phyloP scores from a whole-genome alignment of 1,140 invertebrate species.

The Cataglyphis hispanica region DNA sequence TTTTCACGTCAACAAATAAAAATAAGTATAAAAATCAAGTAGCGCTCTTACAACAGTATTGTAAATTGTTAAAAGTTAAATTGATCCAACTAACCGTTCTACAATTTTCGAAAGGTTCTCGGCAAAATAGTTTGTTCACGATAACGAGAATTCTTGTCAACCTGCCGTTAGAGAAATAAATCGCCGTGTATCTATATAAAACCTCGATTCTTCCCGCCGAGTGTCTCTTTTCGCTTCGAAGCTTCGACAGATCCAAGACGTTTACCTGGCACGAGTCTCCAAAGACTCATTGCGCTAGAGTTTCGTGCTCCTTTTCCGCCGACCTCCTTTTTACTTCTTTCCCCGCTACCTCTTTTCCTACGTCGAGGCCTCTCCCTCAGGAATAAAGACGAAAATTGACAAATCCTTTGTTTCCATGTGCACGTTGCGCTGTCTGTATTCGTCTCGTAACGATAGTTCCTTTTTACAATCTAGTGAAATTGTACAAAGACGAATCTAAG shows the following conservation, averaged over 20 bases:
- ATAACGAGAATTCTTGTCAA: slow-evolving; percentile 63
- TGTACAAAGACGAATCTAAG: slow-evolving; percentile 20
- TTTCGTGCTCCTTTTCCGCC: slow-evolving; percentile 52
- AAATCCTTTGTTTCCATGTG: slow-evolving; percentile 55
- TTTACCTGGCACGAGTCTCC: slow-evolving; percentile 66
- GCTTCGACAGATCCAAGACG: slow-evolving; percentile 65
- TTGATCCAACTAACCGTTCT: neutral
- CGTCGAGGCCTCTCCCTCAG: slow-evolving; percentile 37
- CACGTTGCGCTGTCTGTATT: slow-evolving; percentile 15
- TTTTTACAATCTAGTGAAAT: slow-evolving; percentile 21
- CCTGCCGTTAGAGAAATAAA: slow-evolving; percentile 61
- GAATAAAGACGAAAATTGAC: slow-evolving; percentile 74
- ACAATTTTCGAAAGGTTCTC: slow-evolving; percentile 24
- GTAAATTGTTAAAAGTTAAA: slow-evolving; percentile 6
- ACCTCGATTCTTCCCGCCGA: slow-evolving; percentile 61
- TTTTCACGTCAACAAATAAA: too few relatives aligned
- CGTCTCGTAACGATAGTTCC: slow-evolving; percentile 8
- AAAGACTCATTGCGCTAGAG: slow-evolving; percentile 62
- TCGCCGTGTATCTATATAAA: slow-evolving; percentile 55
- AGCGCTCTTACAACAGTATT: neutral
- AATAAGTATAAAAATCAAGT: too few relatives aligned
- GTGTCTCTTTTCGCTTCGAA: slow-evolving; percentile 59
- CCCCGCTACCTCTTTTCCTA: slow-evolving; percentile 1
- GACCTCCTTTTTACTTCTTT: neutral
- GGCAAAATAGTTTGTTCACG: slow-evolving; percentile 37